Percentiles rank a stretch among this genome's conserved stretches.
phyloP scores from a whole-genome alignment of 2,888 invertebrate genomes.

The Parnassius glacialis region DNA sequence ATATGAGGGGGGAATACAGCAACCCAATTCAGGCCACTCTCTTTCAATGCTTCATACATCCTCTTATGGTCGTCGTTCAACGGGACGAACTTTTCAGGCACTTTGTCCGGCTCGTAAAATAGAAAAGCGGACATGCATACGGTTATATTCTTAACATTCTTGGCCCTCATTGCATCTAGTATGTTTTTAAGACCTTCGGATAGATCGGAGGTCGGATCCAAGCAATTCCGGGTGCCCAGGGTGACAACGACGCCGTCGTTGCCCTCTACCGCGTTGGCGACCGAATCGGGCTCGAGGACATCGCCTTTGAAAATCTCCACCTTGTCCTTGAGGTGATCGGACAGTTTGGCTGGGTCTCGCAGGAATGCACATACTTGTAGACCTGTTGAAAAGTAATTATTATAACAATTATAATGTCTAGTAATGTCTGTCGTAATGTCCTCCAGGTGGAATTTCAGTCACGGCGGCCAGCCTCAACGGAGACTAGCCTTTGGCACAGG shows the following conservation, averaged over 20 bases:
- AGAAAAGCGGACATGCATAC: constrained; percentile 91
- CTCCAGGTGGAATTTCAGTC: too few species aligned
- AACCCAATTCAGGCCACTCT: constrained; percentile 57
- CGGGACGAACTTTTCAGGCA: constrained; percentile 87
- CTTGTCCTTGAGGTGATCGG: too few species aligned
- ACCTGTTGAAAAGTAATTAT: too few species aligned
- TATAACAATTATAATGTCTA: too few species aligned
- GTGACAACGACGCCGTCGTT: constrained; percentile 88
- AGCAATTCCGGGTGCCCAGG: constrained; percentile 88
- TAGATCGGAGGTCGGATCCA: constrained; percentile 88
- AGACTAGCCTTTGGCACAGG: too few species aligned
- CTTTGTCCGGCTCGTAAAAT: constrained; percentile 86
- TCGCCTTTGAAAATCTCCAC: too few species aligned
- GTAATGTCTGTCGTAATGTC: too few species aligned
- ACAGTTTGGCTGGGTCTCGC: too few species aligned
- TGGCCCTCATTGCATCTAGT: constrained; percentile 85
- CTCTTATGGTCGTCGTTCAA: constrained; percentile 89
- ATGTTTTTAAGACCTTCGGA: constrained; percentile 81
- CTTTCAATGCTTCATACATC: constrained; percentile 86
- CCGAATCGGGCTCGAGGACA: too few species aligned
- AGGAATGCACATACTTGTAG: too few species aligned
- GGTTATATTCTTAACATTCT: constrained; percentile 84
- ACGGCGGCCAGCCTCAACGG: too few species aligned
- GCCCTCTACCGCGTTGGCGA: constrained; percentile 78
- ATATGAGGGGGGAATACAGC: constrained; percentile 89